Percentiles rank a stretch among this genome's conserved stretches.
phyloP scores from a whole-genome alignment of 2,113 vertebrate genomes.

The Bagarius yarrelli region DNA sequence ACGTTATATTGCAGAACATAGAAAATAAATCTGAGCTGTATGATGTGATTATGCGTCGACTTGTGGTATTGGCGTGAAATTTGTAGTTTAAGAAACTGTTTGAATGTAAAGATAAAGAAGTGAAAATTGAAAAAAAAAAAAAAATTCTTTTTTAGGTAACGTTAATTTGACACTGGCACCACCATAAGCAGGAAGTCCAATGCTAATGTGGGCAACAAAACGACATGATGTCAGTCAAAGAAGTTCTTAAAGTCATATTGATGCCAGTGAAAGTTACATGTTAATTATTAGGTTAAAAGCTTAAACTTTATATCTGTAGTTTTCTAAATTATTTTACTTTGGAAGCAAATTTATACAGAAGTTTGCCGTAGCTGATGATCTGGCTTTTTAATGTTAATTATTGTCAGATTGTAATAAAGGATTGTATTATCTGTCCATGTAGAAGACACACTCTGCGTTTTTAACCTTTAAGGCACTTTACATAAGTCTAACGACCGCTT shows the following conservation, averaged over 20 bases:
- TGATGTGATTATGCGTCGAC: too few relatives aligned
- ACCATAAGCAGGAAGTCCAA: background rate
- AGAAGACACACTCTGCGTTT: conserved; percentile 9
- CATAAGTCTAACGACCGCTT: conserved; percentile 33
- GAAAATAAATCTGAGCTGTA: background rate
- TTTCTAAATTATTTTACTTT: too few relatives aligned
- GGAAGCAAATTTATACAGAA: background rate
- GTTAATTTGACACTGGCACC: background rate
- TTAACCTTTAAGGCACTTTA: conserved; percentile 42
- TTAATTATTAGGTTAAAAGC: background rate
- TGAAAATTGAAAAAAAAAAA: background rate
- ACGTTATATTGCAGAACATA: background rate
- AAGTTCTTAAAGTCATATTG: background rate
- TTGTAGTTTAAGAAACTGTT: background rate
- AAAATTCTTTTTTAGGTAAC: background rate
- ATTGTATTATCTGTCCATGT: conserved; percentile 23
- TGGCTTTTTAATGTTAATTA: conserved; percentile 4
- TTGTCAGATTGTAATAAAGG: conserved; percentile 23
- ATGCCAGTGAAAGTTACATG: background rate
- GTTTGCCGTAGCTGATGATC: background rate
- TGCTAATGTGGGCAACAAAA: background rate
- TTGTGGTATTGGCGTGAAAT: background rate
- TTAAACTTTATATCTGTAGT: background rate
- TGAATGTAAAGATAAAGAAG: background rate
- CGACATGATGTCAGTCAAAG: background rate